Evolutionary conservation across 2,113 vertebrate genomes (phyloP), one percentile per base, ranked within the genome.

Genomic region (Carassius gibelio): DNA sequence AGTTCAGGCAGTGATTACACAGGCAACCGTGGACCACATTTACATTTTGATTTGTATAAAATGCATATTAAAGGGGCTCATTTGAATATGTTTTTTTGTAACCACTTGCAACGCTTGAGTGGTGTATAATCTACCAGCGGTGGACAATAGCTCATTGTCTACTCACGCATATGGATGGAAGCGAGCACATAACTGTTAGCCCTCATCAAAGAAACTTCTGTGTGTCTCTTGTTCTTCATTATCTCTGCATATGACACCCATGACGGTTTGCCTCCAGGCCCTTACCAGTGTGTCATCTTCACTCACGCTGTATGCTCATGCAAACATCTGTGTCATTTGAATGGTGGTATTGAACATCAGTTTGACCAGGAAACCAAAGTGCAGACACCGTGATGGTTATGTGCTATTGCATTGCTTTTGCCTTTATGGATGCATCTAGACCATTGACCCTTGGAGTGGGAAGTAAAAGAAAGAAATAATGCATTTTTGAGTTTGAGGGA

Each of bases 161-260:
- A 52, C 72, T 11, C 57, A 4, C 11, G 57, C 36, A 45, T 21
- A 38, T 8, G 45, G 45, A 57, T 45, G 42, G 26, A 57, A 64
- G 38, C 30, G 57, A 38, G 50, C 69, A 45, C 11, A 45, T 86
- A 71, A 45, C 30, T 52, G 75, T 57, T 45, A 55, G 81, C 26
- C 57, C 62, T 64, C 62, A 75, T 88, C 83, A 81, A 81, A 81
- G 85, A 64, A n/a, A 26, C 75, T 15, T 68, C 85, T 83, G 30
- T 88, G 50, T 75, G 52, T 17, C n/a, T 21, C 57, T 38, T 14
- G 30, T 79, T 85, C 83, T 52, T 72, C 76, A 71, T 38, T 71
- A 61, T 72, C 62, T 64, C 77, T 69, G 26, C 79, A 75, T 71
- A 75, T n/a, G 62, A 68, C 55, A 34, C 80, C 62, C 78, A 66